Evolutionary conservation across 2,113 vertebrate species (phyloP).

Genomic region (Ciconia boyciana): DNA sequence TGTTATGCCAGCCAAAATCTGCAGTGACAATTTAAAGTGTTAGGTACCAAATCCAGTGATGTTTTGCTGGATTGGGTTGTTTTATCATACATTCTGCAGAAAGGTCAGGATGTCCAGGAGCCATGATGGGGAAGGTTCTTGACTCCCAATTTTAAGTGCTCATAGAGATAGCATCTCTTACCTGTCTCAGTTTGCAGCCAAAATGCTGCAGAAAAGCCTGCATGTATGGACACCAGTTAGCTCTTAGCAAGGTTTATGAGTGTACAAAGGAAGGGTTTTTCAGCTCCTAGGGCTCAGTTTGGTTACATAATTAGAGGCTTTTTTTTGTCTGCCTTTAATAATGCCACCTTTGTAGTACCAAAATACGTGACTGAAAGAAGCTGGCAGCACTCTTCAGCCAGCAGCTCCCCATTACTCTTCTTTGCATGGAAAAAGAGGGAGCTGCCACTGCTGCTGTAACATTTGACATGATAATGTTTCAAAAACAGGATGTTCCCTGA

Average conservation of each 20-base stretch:
- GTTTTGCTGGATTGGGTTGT: not conserved
- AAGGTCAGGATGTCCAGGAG: not conserved
- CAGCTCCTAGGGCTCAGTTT: not conserved
- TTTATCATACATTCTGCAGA: not conserved
- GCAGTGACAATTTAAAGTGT: not conserved
- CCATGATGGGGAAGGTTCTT: not conserved
- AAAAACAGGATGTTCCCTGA: not conserved
- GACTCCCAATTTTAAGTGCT: not conserved
- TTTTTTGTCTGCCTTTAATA: conserved; percentile 1
- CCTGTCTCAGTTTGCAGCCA: not conserved
- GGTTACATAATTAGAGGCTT: not conserved
- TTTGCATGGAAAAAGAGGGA: not conserved
- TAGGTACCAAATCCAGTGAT: not conserved
- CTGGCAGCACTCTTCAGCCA: not conserved
- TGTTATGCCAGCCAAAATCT: not conserved
- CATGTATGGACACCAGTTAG: not conserved
- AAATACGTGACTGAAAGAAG: not conserved
- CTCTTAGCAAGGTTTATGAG: not conserved
- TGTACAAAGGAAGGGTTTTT: not conserved
- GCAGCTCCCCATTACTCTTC: not conserved
- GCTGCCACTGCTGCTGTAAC: not conserved
- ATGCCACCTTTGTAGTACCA: conserved; percentile 6
- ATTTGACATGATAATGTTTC: not conserved
- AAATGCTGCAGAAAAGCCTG: not conserved
- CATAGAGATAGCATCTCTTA: not conserved